Evolutionary conservation across 2,888 invertebrate species (phyloP).

Genomic region (Xanthia icteritia): DNA sequence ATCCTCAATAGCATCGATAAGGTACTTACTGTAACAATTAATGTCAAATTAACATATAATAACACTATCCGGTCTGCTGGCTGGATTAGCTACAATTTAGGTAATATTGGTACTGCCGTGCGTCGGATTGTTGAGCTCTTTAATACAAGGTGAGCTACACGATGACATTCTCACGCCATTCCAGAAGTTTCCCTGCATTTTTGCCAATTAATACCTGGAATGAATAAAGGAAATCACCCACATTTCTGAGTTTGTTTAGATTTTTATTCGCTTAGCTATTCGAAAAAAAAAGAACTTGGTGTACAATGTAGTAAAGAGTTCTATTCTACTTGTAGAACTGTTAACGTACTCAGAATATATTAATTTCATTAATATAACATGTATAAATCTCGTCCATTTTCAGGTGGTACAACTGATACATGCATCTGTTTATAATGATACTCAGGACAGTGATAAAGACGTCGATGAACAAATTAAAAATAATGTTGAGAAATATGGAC

Average conservation of each 20-base stretch:
- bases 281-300: neutral
- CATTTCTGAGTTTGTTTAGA: neutral
- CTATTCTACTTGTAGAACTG: too few relatives aligned
- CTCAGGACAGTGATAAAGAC: neutral
- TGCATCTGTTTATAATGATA: neutral
- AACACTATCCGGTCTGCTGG: neutral
- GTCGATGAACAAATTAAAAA: neutral
- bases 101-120: neutral
- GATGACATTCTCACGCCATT: neutral
- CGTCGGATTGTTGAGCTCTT: neutral
- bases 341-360: neutral
- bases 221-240: neutral
- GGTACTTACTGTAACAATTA: neutral
- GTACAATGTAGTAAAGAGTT: neutral
- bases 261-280: neutral
- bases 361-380: neutral
- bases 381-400: neutral
- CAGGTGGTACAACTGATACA: neutral
- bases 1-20: fast-evolving
- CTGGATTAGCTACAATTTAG: neutral
- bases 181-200: neutral
- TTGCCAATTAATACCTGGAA: neutral
- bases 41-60: neutral
- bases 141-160: too few relatives aligned
- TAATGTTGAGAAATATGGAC: neutral